Base-by-base conservation (phyloP, 2,797 vertebrate species). In the Muraenolepis orangiensis region DNA sequence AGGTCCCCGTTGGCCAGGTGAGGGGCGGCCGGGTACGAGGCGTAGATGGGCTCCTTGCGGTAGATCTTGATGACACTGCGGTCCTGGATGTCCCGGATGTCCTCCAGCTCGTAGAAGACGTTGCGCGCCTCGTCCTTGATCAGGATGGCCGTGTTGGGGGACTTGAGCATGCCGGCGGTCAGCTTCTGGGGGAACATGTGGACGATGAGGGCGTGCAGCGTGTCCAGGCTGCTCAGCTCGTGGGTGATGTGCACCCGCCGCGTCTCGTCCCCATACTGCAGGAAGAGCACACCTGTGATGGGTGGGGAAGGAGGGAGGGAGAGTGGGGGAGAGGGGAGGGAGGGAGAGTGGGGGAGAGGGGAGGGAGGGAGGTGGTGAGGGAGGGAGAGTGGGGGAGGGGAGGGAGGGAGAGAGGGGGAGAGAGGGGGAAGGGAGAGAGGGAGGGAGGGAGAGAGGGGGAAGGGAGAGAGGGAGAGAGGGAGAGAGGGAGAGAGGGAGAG, bases 161-260 rank as follows among this genome's bases (percentile, higher is more conserved):
- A 99, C 85, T 99, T 99, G 18, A 99, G 95, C 98, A 99, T 98
- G 69, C 96, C 97, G 75, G 97, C 96, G 20, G 97, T 99, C 87
- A 99, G 93, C 93, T 99, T 99, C 92, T 99, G 98, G 66, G 97
- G 98, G 93, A 99, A 99, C 97, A 99, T 99, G 95, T 99, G 98
- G 72, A 97, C 96, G 51, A 99, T 97, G 91, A 99, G 97, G 16
- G 98, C 96, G 28, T 98, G 96, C 87, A 99, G 92, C 30, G 98
- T 99, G 93, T 99, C 98, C 95, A 98, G 92, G 93, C 96, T 98
- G 95, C 94, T 97, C 88, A 99, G 94, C 93, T 99, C 98, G 20
- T 99, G 98, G 71, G 98, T 99, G 91, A 99, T 98, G 94, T 99
- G 98, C 79, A 99, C 97, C 0, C 98, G 95, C 36, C 97, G 89